Percentiles rank a stretch among this genome's conserved stretches.
phyloP scores from a whole-genome alignment of 2,113 vertebrate genomes.

The pig (Sus scrofa) region DNA sequence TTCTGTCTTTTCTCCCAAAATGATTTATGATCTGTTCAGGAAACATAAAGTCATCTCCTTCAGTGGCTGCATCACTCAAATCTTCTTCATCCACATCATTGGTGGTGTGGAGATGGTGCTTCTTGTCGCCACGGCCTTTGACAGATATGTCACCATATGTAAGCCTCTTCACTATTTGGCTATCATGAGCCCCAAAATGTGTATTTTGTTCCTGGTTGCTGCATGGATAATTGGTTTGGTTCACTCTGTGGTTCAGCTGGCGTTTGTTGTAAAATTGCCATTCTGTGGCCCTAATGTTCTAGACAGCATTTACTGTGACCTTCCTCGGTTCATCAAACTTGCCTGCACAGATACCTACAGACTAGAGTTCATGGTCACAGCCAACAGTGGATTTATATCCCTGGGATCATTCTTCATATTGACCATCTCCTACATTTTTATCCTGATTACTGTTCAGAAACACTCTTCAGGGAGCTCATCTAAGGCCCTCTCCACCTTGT shows the following conservation, averaged over 20 bases:
- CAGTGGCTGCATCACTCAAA: not conserved
- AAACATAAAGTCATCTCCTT: not conserved
- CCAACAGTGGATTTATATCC: constrained; percentile 61
- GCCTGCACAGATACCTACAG: not conserved
- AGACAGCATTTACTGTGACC: constrained; percentile 44
- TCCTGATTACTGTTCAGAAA: not conserved
- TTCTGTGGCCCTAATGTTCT: constrained; percentile 31
- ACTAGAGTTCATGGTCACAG: constrained; percentile 37
- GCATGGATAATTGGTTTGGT: constrained; percentile 6
- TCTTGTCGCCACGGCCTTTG: not conserved
- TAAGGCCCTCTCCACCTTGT: constrained; percentile 41
- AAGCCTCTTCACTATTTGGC: constrained; percentile 37
- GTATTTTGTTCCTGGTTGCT: not conserved
- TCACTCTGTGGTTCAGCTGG: not conserved
- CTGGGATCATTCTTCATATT: not conserved
- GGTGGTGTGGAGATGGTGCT: no score
- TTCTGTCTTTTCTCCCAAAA: not conserved
- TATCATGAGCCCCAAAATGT: not conserved
- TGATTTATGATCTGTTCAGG: not conserved
- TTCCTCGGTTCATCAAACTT: constrained; percentile 28
- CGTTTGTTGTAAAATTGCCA: constrained; percentile 26
- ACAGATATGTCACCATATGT: constrained; percentile 26
- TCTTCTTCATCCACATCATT: not conserved
- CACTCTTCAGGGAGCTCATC: not conserved
- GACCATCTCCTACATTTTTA: not conserved